These are phyloP conservation scores for Stichopus chloronotus DNA, from an alignment of 35 echinoderm and acorn worm species.

Conservation along the genomic window DNA sequence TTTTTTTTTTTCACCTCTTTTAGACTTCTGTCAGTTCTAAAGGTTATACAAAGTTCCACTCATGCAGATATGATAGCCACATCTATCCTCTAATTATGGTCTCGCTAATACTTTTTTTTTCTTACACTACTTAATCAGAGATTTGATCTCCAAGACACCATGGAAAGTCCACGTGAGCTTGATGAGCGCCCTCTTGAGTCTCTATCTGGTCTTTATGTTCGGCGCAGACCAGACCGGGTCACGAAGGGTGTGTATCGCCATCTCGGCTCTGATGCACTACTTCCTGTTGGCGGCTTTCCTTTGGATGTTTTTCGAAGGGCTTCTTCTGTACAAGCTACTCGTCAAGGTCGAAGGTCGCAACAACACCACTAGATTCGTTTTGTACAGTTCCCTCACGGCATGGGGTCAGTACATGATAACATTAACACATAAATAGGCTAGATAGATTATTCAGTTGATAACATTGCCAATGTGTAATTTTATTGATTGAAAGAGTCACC, in stretches of 20 bases:
- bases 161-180: slow-evolving; percentile 8
- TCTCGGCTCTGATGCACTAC: slow-evolving; percentile 4
- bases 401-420: neutral
- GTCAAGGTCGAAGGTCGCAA: neutral
- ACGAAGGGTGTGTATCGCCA: neutral
- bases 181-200: neutral
- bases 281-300: neutral
- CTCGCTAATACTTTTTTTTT: no score
- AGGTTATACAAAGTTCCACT: no score
- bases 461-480: no score
- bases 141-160: neutral
- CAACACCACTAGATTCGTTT: neutral
- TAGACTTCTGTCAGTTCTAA: no score
- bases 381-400: neutral
- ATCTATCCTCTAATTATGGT: no score
- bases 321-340: neutral
- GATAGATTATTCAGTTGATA: no score
- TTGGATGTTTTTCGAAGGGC: slow-evolving; percentile 32
- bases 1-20: no score
- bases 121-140: no score
- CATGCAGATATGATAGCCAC: no score
- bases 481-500: no score
- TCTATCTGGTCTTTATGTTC: slow-evolving; percentile 17
- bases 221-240: neutral
- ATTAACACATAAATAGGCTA: no score